phyloP scores from a whole-genome alignment of 1,140 invertebrate genomes.

The Himalopsyche phryganea region DNA sequence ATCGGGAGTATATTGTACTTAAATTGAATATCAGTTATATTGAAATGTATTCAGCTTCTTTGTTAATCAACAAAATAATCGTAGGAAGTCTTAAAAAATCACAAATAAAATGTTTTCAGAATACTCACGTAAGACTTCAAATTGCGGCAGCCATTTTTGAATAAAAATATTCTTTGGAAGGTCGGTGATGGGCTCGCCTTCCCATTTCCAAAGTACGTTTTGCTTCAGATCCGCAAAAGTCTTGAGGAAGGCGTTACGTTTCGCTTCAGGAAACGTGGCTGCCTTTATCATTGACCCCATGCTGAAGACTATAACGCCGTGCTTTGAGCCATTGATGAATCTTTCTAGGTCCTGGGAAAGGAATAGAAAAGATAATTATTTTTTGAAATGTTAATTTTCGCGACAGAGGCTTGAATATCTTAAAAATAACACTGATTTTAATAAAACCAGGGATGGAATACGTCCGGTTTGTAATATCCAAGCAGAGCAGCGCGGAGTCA shows the following conservation, averaged over 20 bases:
- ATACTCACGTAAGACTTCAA: constrained; percentile 55
- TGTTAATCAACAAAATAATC: too few relatives aligned
- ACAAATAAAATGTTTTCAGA: too few relatives aligned
- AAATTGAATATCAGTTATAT: too few relatives aligned
- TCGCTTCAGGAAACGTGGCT: constrained; percentile 45
- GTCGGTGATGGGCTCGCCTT: constrained; percentile 46
- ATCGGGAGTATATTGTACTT: too few relatives aligned
- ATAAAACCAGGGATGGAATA: too few relatives aligned
- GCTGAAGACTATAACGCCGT: constrained; percentile 64
- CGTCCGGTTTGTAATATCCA: too few relatives aligned
- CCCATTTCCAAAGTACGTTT: constrained; percentile 66
- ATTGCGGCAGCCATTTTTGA: constrained; percentile 62
- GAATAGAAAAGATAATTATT: constrained; percentile 16
- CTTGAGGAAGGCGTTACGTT: constrained; percentile 47
- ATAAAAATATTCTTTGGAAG: constrained; percentile 52
- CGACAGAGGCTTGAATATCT: too few relatives aligned
- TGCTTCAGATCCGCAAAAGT: constrained; percentile 55
- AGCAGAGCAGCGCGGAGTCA: too few relatives aligned
- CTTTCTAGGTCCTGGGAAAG: constrained; percentile 58
- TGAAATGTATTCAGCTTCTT: too few relatives aligned
- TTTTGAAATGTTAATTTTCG: too few relatives aligned
- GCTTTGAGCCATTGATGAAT: constrained; percentile 60
- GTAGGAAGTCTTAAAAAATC: too few relatives aligned
- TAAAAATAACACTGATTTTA: too few relatives aligned
- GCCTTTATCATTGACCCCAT: constrained; percentile 62